Evolutionary conservation across 2,113 vertebrate genomes (phyloP), one percentile per base, ranked within the genome.

Genomic region (Cyphomyrus plagiostoma): DNA sequence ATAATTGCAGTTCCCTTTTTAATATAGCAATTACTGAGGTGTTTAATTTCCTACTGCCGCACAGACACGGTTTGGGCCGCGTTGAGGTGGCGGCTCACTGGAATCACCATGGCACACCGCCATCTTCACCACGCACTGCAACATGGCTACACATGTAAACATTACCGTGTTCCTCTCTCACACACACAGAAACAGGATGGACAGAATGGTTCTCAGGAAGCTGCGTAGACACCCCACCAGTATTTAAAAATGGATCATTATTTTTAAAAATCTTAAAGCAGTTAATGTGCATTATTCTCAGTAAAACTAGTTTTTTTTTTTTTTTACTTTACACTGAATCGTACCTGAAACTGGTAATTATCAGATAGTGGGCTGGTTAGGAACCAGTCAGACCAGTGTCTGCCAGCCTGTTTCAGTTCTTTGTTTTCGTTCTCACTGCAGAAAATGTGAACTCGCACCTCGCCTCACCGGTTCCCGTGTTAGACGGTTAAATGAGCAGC

Each of bases 21-120:
- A 91, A 92, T 91, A 89, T 91, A 77, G 74, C 84, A 88, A 88
- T 89, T 92, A 91, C 45, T 90, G 91, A 93, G 90, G 90, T 92
- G 90, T 94, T 93, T 93, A 89, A 94, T 92, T 92, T 91, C 90
- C 90, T 80, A 83, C 90, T 91, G 70, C 91, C 89, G 86, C 91
- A 62, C 30, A 74, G 87, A 23, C 42, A 17, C 91, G 89, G 70
- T 89, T 90, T 91, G 91, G 92, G 66, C 93, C 92, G 92, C 52
- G 45, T 70, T 86, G 0, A 66, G 87, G 48, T 26, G 90, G 50
- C 50, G 62, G 49, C 48, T 77, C 46, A 1, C 62, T 7, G 49
- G 8, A 39, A 35, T 42, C 42, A 39, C 52, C 77, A 19, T 35
- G 88, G 77, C 48, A 39, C 15, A 49, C 30, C 2, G 26, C 66